Evolutionary conservation across 2,797 vertebrate genomes (phyloP), one percentile per base, ranked within the genome.

Genomic region (Typhlichthys subterraneus): DNA sequence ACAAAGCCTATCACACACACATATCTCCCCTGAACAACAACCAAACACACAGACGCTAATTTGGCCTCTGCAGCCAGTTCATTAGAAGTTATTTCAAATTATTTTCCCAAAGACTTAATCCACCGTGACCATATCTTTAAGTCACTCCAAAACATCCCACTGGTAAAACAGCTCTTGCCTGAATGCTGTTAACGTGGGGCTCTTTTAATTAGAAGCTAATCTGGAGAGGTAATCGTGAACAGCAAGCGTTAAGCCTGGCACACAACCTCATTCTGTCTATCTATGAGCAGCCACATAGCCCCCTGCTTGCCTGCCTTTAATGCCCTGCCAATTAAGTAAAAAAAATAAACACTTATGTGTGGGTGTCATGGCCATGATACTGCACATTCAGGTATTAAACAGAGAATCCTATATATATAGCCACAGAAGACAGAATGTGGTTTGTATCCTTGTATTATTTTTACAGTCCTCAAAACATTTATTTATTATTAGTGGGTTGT

Each of bases 141-240:
- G 15, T 42, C 38, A 42, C 38, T 42, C 38, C 38, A 2, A 73
- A 49, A 80, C 64, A 78, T 72, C 73, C 55, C 57, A 23, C 60
- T 67, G 75, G 65, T 56, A 11, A 66, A 66, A 38, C 46, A n/a
- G 33, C 65, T 2, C 50, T 38, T 60, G 49, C 53, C 33, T 76
- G 61, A 31, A 38, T 55, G 42, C 67, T 29, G 46, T 55, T 56
- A 45, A 42, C 45, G 53, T 10, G 14, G 29, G 31, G 11, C 59
- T 38, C 61, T 85, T 84, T 82, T 79, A 87, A 88, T 83, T 81
- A 85, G 49, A 77, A 88, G 74, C 63, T 74, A 75, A 85, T 87
- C 77, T 79, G 13, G 48, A 67, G 70, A 79, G 75, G 86, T 79
- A 84, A 85, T 84, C 75, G 73, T 72, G 81, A 61, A 67, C 76